Conservation (phyloP, 1,140 invertebrate genomes). For the Ceratina calcarata region DNA sequence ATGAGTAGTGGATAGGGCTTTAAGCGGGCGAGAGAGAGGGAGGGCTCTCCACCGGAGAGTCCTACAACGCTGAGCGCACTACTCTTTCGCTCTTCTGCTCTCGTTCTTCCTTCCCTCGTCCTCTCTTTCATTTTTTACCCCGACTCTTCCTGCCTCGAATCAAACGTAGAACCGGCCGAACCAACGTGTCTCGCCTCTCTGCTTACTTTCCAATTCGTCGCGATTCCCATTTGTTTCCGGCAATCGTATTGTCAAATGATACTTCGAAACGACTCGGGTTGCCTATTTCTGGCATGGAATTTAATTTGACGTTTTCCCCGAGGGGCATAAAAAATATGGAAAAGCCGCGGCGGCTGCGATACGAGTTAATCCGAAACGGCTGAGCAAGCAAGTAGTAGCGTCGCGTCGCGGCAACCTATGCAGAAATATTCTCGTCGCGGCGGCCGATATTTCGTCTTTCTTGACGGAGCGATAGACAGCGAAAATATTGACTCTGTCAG, state of each 20-base stretch:
- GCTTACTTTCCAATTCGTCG: neutral
- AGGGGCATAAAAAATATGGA: neutral
- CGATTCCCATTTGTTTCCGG: slow-evolving; percentile 6
- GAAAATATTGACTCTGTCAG: slow-evolving; percentile 59
- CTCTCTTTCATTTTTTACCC: slow-evolving; percentile 42
- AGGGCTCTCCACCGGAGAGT: slow-evolving; percentile 77
- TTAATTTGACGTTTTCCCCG: neutral
- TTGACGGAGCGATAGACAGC: slow-evolving; percentile 18
- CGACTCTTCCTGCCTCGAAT: slow-evolving; percentile 55
- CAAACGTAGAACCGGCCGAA: slow-evolving; percentile 54
- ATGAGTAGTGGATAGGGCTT: slow-evolving; percentile 77
- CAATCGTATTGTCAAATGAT: no score
- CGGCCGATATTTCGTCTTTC: slow-evolving; percentile 51
- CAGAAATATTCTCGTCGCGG: slow-evolving; percentile 38
- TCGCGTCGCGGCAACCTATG: slow-evolving; percentile 37
- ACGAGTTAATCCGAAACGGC: slow-evolving; percentile 48
- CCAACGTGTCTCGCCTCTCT: slow-evolving; percentile 33
- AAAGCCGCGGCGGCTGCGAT: neutral
- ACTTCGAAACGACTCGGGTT: no score
- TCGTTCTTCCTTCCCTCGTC: slow-evolving; percentile 43
- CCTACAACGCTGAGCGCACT: slow-evolving; percentile 78
- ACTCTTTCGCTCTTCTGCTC: slow-evolving; percentile 73
- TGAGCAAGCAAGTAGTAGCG: slow-evolving; percentile 36
- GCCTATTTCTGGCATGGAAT: no score
- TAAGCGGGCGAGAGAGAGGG: slow-evolving; percentile 62